Evolutionary conservation across 2,888 invertebrate species (phyloP), one percentile per base, ranked within the genome.

Genomic region (Acanthosepion esculentum): DNA sequence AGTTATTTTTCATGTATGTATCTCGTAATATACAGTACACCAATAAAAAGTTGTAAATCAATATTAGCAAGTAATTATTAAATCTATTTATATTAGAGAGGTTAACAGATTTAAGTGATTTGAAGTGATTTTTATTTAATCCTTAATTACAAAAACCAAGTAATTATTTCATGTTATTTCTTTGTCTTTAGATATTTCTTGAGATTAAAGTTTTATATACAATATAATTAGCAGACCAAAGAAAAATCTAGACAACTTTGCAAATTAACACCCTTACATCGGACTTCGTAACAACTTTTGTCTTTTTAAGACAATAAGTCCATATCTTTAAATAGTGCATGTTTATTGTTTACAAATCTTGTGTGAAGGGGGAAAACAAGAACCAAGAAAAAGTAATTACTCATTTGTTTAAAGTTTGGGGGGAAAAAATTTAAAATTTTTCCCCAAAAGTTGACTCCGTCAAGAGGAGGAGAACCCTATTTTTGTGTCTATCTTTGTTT

Each of bases 401-500:
- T 48, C 41, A 48, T 29, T 33, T n/a, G 18, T 93, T 93, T 15
- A n/a, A 93, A 29, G 50, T 48, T 48, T 26, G 20, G 29, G 50
- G 48, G 48, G 50, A 2, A 26, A 53, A 78, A 78, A 78, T 78
- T 78, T 78, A n/a, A 78, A 15, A 33, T 78, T n/a, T 78, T n/a
- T n/a, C 78, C 78, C 78, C 12, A 78, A 78, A 48, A 50, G 48
- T n/a, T 59, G 59, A 59, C 59, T 59, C 59, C 59, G 92, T 12
- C 10, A 92, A 92, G 92, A 23, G 29, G 20, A 48, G 29, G 48
- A 93, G 93, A n/a, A 93, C 53, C 93, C 93, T 93, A n/a, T 93
- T 93, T 48, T 93, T 53, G 93, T 48, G 48, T 53, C n/a, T 48
- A 93, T 93, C 53, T 48, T 93, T 93, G 50, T 93, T 93, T 93